A percentile compares a stretch with the other conserved stretches of the same genome.
phyloP scores from a whole-genome alignment of 2,888 invertebrate genomes.

The Boloria euphrosyne region DNA sequence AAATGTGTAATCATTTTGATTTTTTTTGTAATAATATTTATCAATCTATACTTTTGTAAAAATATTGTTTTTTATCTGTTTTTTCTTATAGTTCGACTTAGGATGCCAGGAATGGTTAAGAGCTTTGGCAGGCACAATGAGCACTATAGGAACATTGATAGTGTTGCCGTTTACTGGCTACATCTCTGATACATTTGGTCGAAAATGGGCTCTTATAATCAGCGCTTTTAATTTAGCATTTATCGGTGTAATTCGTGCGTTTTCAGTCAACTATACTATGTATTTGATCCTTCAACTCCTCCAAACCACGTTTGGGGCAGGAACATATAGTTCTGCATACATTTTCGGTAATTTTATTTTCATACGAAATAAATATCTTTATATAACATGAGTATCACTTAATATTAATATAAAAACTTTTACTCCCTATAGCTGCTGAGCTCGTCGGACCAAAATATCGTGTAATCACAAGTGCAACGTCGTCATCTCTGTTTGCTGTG shows the following conservation, averaged over 20 bases:
- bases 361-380: not conserved
- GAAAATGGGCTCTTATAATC: slow-evolving; percentile 61
- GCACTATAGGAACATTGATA: slow-evolving; percentile 84
- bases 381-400: not conserved
- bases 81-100: slow-evolving; percentile 72
- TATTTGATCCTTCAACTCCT: slow-evolving; percentile 67
- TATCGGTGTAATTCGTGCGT: slow-evolving; percentile 70
- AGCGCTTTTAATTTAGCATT: slow-evolving; percentile 50
- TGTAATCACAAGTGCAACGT: slow-evolving; percentile 84
- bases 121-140: slow-evolving; percentile 84
- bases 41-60: slow-evolving; percentile 10
- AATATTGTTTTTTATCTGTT: not conserved
- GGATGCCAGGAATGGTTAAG: slow-evolving; percentile 84
- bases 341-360: slow-evolving; percentile 44
- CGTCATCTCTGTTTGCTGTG: slow-evolving; percentile 84
- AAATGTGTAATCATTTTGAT: no score
- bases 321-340: slow-evolving; percentile 67
- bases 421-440: slow-evolving; percentile 81
- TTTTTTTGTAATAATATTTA: not conserved
- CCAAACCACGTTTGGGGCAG: slow-evolving; percentile 65
- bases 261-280: slow-evolving; percentile 74
- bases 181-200: slow-evolving; percentile 82
- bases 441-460: slow-evolving; percentile 85
- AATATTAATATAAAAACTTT: not conserved
- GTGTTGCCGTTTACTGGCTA: slow-evolving; percentile 84